Conservation (phyloP, 2,113 vertebrate species). For the Mobula birostris region DNA sequence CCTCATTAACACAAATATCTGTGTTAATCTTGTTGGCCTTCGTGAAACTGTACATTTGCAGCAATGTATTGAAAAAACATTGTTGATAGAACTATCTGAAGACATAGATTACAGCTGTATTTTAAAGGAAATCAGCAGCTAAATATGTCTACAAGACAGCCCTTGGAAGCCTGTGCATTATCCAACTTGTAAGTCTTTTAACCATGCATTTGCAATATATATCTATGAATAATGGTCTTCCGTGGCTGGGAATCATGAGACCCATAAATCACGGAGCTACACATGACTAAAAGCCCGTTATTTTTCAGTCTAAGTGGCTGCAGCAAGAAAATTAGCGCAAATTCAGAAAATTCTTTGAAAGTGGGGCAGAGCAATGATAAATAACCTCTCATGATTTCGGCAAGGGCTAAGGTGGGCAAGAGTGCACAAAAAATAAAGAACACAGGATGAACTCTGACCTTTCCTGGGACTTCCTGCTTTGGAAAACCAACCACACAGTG, state of each 20-base stretch:
- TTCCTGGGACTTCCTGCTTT: not conserved
- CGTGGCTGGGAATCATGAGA: conserved; percentile 4
- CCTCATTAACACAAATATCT: not conserved
- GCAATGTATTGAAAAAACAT: not conserved
- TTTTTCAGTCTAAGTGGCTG: not conserved
- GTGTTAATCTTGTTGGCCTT: not conserved
- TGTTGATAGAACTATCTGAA: not conserved
- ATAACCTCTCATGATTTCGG: not conserved
- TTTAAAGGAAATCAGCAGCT: not conserved
- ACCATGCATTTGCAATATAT: conserved; percentile 9
- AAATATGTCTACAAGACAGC: not conserved
- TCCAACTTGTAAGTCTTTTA: conserved; percentile 22
- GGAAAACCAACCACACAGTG: not conserved
- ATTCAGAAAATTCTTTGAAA: not conserved
- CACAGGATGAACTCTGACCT: not conserved
- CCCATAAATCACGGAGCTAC: not conserved
- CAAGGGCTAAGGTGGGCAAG: not conserved
- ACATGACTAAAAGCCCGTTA: not conserved
- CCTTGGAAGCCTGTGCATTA: conserved; percentile 2
- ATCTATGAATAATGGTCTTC: not conserved
- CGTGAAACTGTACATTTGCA: not conserved
- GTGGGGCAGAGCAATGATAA: not conserved
- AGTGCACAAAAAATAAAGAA: not conserved
- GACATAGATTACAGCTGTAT: not conserved
- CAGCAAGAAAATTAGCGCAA: not conserved